phyloP scores from a whole-genome alignment of 2,797 vertebrate species.

The Orestias chungarensis region DNA sequence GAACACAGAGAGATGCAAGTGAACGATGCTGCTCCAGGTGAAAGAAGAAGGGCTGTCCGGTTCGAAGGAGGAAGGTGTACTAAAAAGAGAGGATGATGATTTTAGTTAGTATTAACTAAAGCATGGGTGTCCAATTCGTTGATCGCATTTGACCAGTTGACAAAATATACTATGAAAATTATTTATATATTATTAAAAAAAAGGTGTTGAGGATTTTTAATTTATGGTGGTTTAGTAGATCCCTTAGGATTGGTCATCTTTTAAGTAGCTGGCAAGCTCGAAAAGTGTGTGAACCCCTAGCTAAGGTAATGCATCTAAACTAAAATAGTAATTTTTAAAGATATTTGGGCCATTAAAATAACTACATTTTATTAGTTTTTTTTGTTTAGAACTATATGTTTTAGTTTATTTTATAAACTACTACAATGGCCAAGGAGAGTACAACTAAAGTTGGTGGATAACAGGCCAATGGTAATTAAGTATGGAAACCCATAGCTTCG shows the following conservation, averaged over 20 bases:
- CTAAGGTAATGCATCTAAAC: too few species aligned
- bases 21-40: conserved; percentile 6
- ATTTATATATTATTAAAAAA: too few species aligned
- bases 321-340: too few species aligned
- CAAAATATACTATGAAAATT: too few species aligned
- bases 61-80: conserved; percentile 13
- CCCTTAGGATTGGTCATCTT: too few species aligned
- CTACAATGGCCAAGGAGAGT: not conserved
- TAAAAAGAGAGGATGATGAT: conserved; percentile 17
- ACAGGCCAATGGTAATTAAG: not conserved
- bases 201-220: too few species aligned
- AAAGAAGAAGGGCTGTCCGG: conserved; percentile 22
- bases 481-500: not conserved
- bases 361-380: not conserved
- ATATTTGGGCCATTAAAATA: not conserved
- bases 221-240: too few species aligned
- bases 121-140: too few species aligned
- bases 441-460: not conserved
- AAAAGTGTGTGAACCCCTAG: too few species aligned
- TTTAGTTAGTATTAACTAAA: not conserved
- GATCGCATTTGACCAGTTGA: too few species aligned
- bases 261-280: too few species aligned
- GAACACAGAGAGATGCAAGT: conserved; percentile 7
- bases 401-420: not conserved
- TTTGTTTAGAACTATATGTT: not conserved